These are phyloP conservation scores for Antidorcas marsupialis DNA, from an alignment of 2,113 vertebrate genomes.

Conservation along the genomic window DNA sequence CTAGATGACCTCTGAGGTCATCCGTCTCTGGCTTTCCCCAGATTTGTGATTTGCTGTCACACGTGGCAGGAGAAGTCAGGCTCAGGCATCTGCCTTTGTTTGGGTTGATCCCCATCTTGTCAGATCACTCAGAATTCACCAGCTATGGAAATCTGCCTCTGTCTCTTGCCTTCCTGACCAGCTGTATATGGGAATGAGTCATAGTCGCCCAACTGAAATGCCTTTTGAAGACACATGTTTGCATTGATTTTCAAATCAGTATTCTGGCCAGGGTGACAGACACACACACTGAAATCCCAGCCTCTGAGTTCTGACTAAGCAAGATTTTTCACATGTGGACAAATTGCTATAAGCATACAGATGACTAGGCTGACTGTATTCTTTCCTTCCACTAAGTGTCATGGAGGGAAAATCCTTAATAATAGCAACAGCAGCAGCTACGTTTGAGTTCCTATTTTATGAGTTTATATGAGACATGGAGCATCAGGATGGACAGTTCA, in stretches of 20 bases:
- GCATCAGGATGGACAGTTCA: fast-evolving
- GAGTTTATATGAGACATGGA: neutral
- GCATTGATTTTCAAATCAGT: neutral
- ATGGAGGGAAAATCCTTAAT: neutral
- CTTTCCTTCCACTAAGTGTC: neutral
- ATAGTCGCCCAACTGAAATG: neutral
- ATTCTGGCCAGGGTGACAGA: neutral
- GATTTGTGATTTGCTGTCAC: neutral
- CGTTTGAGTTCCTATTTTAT: neutral
- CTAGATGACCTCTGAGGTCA: neutral
- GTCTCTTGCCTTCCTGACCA: neutral
- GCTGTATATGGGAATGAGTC: neutral
- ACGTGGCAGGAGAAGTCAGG: fast-evolving
- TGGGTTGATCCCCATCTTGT: neutral
- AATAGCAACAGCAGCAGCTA: neutral
- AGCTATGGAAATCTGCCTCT: neutral
- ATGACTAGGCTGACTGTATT: neutral
- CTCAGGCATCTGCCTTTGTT: neutral
- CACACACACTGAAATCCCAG: neutral
- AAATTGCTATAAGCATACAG: neutral
- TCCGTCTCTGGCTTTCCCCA: neutral
- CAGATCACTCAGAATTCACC: neutral
- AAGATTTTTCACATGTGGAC: neutral
- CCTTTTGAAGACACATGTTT: neutral
- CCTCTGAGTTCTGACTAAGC: neutral